Evolutionary conservation across 1,140 invertebrate genomes (phyloP).

Genomic region (Drosophila gunungcola): DNA sequence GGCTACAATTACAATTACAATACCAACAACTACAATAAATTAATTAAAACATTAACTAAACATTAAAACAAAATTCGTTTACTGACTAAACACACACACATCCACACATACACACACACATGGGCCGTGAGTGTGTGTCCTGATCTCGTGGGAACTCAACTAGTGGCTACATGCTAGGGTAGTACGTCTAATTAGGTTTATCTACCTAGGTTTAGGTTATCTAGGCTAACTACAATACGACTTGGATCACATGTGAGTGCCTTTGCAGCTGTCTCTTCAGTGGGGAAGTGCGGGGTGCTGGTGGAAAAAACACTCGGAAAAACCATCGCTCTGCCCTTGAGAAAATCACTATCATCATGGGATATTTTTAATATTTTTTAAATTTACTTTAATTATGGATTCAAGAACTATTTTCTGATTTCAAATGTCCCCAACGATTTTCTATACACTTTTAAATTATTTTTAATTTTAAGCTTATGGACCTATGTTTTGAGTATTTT

Average conservation of each 20-base stretch:
- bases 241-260: conserved; percentile 84
- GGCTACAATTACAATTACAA: conserved; percentile 66
- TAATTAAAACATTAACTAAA: conserved; percentile 76
- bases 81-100: conserved; percentile 49
- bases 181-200: conserved; percentile 48
- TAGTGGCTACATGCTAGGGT: conserved; percentile 43
- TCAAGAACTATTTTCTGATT: background rate
- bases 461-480: too few species aligned
- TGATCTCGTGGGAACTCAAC: conserved; percentile 51
- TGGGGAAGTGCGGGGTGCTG: conserved; percentile 31
- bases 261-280: conserved; percentile 53
- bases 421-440: background rate
- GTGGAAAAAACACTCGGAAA: conserved; percentile 12
- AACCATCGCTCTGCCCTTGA: background rate
- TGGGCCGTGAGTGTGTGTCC: too few species aligned
- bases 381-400: background rate
- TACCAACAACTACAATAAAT: conserved; percentile 83
- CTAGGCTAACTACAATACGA: conserved; percentile 76
- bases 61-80: conserved; percentile 73
- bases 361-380: background rate
- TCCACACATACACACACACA: background rate
- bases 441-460: background rate
- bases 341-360: background rate
- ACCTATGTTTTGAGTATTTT: background rate
- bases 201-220: conserved; percentile 41